Base-by-base conservation (phyloP, 2,797 vertebrate species). In the Eupleurogrammus muticus region DNA sequence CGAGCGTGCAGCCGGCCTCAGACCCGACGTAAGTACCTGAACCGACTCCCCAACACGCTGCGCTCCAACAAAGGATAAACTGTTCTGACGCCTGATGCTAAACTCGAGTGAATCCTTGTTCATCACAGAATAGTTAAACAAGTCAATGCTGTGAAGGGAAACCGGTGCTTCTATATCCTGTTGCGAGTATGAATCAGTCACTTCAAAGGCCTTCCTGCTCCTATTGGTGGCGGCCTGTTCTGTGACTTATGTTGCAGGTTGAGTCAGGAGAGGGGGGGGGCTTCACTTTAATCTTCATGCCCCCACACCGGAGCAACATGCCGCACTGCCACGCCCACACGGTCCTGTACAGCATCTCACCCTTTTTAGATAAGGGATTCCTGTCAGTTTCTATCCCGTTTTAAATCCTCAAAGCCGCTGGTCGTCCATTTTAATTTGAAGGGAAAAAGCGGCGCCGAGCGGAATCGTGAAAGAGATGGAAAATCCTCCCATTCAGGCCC, bases 11-110 rank as follows among this genome's bases (percentile, higher is more conserved):
- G 97, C 97, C 80, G 89, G 86, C 81, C 92, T 99, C 77, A 95
- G 95, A 92, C 97, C 98, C 81, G 94, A 97, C 67, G 97, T 98
- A 94, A 98, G 97, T 96, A 91, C 48, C 52, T 40, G 60, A 32
- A 16, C 5, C 14, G 16, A n/a, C 16, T 44, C 17, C 79, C 79
- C 75, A 70, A 54, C 66, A 56, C 16, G 13, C 59, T 53, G 34
- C 8, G 34, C 57, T 32, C 69, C 69, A 70, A 78, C 66, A 34
- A 57, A 1, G 47, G n/a, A n/a, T n/a, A 49, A 24, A 4, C 28
- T 16, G 47, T 48, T 11, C 59, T 21, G 59, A 52, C 24, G 11
- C 55, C 36, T 40, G 24, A 61, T 52, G 5, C 32, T 53, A 13
- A 66, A 72, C 36, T 70, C 48, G 47, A 66, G 68, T 68, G 47